Conservation (phyloP, 2,888 invertebrate species). For the Rhagonycha fulva region DNA sequence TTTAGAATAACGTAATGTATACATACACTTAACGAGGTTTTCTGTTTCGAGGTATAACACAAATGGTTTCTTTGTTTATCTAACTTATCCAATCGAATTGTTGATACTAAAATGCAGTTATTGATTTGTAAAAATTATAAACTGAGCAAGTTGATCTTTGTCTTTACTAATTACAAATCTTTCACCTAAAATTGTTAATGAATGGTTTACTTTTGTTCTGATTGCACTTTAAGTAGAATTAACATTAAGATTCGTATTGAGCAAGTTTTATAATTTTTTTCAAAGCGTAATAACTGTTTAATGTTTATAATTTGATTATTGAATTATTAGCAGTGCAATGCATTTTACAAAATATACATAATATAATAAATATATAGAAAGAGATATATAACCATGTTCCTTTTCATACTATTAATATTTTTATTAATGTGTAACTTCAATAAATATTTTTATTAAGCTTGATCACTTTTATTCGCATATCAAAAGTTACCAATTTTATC, state of each 20-base stretch:
- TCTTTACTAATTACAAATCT: background rate
- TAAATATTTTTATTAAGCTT: constrained; percentile 29
- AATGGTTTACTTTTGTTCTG: background rate
- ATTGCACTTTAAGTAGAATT: background rate
- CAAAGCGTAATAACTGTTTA: background rate
- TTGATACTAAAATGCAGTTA: background rate
- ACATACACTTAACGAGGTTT: constrained; percentile 22
- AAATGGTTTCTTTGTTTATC: background rate
- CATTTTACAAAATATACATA: constrained; percentile 22
- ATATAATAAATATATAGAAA: constrained; percentile 5
- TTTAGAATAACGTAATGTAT: constrained; percentile 21
- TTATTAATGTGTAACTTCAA: constrained; percentile 28
- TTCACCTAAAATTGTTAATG: background rate
- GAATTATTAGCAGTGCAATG: constrained; percentile 19
- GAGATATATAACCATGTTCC: constrained; percentile 21
- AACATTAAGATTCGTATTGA: background rate
- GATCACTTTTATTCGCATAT: background rate
- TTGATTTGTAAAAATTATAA: background rate
- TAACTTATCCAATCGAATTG: background rate
- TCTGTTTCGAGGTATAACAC: constrained; percentile 1
- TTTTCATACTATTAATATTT: constrained; percentile 29
- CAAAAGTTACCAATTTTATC: background rate
- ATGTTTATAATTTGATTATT: constrained; percentile 9
- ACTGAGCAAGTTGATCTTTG: background rate
- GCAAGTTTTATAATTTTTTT: background rate